These are phyloP conservation scores for Tetropium fuscum DNA, from an alignment of 2,888 invertebrate genomes.

Conservation along the genomic window DNA sequence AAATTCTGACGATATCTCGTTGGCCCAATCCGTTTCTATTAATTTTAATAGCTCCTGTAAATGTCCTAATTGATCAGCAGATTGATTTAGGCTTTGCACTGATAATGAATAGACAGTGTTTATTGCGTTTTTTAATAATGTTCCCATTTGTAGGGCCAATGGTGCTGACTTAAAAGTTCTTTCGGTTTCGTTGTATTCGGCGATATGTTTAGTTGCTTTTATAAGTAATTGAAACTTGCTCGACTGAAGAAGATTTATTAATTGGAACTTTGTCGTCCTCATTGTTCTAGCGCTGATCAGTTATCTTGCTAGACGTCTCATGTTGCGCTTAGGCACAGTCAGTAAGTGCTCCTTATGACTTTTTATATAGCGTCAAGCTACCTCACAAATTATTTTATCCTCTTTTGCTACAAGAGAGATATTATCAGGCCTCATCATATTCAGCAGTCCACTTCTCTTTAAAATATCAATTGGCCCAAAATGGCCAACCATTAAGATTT, in stretches of 20 bases:
- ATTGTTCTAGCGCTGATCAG: constrained; percentile 1
- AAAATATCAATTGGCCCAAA: constrained; percentile 43
- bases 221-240: background rate
- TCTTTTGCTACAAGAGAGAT: constrained; percentile 39
- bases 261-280: background rate
- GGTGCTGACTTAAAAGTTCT: constrained; percentile 24
- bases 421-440: constrained; percentile 33
- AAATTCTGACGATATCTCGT: constrained; percentile 5
- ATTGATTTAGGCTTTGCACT: background rate
- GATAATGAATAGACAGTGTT: constrained; percentile 9
- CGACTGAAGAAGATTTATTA: background rate
- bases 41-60: background rate
- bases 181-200: background rate
- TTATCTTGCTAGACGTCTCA: constrained; percentile 27
- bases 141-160: constrained; percentile 25
- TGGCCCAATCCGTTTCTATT: background rate
- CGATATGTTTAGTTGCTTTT: background rate
- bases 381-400: constrained; percentile 42
- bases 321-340: constrained; percentile 36
- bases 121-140: constrained; percentile 20
- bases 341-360: constrained; percentile 40
- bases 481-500: constrained; percentile 25
- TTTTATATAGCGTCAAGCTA: constrained; percentile 27
- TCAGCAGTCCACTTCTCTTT: constrained; percentile 30
- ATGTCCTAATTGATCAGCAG: background rate